Evolutionary conservation across 2,888 invertebrate species (phyloP).

Genomic region (Neoitamus cyanurus): DNA sequence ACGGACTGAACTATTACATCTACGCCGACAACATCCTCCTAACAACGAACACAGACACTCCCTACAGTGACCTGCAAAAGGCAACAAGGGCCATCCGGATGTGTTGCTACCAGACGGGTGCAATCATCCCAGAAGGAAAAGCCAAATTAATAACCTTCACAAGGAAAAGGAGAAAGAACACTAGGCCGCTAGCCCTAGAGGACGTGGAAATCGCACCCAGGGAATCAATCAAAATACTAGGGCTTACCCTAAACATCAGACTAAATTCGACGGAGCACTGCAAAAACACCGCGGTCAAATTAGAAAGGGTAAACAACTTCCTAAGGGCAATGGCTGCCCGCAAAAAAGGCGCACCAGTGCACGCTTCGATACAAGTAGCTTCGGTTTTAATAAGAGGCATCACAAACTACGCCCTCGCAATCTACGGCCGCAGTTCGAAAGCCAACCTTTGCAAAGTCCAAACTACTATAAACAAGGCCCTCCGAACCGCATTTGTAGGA

Average conservation of each 20-base stretch:
- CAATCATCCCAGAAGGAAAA: too few relatives aligned
- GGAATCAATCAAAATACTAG: not conserved
- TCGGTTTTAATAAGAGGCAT: too few relatives aligned
- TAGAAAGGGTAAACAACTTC: too few relatives aligned
- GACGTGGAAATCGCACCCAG: not conserved
- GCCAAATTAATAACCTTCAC: not conserved
- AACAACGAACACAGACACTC: not conserved
- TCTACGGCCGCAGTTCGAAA: not conserved
- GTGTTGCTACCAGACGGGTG: too few relatives aligned
- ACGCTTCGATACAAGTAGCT: too few relatives aligned
- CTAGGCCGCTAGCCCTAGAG: not conserved
- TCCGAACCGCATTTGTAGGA: not conserved
- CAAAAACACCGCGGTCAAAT: too few relatives aligned
- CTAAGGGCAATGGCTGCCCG: not conserved
- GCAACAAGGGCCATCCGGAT: not conserved
- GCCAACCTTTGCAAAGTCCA: not conserved
- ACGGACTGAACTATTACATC: too few relatives aligned
- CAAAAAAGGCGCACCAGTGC: not conserved
- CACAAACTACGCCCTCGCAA: not conserved
- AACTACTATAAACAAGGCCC: not conserved
- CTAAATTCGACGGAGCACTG: not conserved
- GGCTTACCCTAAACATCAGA: not conserved
- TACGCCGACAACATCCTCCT: too few relatives aligned
- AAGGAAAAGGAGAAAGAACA: not conserved
- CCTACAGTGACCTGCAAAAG: not conserved